Conservation (phyloP, 2,797 vertebrate genomes). For the Heteromormyrus szaboi region DNA sequence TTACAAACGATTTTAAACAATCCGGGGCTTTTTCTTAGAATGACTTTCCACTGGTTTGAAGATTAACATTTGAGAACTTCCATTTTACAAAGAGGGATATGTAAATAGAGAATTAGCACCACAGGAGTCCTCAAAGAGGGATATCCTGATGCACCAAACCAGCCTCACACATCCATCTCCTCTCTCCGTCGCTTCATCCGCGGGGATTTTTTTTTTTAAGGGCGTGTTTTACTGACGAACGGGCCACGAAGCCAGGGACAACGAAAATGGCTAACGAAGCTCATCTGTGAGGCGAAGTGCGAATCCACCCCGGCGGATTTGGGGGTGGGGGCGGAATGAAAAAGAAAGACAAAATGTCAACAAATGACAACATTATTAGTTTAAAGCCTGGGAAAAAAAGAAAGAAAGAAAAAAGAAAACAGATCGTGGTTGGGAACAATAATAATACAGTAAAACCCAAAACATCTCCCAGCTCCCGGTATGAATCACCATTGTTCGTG, state of each 20-base stretch:
- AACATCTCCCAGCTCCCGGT: neutral
- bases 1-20: slow-evolving; percentile 42
- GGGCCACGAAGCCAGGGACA: slow-evolving; percentile 68
- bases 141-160: slow-evolving; percentile 39
- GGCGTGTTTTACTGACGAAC: slow-evolving; percentile 54
- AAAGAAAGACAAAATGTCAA: slow-evolving; percentile 47
- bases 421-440: slow-evolving; percentile 50
- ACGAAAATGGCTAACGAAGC: slow-evolving; percentile 76
- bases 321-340: slow-evolving; percentile 6
- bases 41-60: slow-evolving; percentile 54
- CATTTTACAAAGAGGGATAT: slow-evolving; percentile 61
- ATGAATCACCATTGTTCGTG: slow-evolving; percentile 47
- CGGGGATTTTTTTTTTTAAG: slow-evolving; percentile 30
- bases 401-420: neutral
- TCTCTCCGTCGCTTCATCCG: slow-evolving; percentile 51
- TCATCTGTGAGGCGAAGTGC: slow-evolving; percentile 63
- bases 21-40: neutral
- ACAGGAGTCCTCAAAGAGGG: slow-evolving; percentile 45
- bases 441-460: slow-evolving; percentile 60
- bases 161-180: neutral
- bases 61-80: slow-evolving; percentile 68
- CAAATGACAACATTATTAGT: slow-evolving; percentile 60
- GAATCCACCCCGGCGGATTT: slow-evolving; percentile 63
- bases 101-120: slow-evolving; percentile 59
- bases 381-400: slow-evolving; percentile 42